These are phyloP conservation scores for Amazona ochrocephala DNA, from an alignment of 2,797 vertebrate genomes.

Conservation along the genomic window DNA sequence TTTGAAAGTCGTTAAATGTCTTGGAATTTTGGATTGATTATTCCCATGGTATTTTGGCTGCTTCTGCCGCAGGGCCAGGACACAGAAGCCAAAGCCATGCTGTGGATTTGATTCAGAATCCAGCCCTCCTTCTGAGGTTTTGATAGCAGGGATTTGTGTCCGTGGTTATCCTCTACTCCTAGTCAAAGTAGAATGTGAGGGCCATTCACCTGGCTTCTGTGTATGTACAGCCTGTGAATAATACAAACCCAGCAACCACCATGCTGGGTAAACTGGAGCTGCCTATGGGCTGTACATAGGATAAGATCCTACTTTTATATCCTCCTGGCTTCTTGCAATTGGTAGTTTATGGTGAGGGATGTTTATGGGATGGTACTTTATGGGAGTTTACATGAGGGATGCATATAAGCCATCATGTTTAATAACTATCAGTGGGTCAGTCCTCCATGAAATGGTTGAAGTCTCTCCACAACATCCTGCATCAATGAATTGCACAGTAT, in stretches of 20 bases:
- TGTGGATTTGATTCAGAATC: not conserved
- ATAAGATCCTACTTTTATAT: not conserved
- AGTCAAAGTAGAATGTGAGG: not conserved
- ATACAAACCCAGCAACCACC: not conserved
- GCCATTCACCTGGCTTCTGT: not conserved
- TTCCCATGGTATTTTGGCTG: not conserved
- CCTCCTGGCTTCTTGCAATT: not conserved
- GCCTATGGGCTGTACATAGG: rapidly evolving
- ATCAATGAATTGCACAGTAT: not conserved
- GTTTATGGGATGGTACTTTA: not conserved
- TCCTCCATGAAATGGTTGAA: not conserved
- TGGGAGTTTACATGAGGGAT: not conserved
- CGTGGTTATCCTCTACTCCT: not conserved
- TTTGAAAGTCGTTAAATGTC: not conserved
- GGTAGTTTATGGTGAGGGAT: not conserved
- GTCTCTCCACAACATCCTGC: not conserved
- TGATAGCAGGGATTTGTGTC: not conserved
- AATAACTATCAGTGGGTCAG: not conserved
- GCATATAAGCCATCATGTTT: not conserved
- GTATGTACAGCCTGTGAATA: not conserved
- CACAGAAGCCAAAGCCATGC: not conserved
- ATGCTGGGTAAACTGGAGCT: not conserved
- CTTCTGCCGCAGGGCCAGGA: not conserved
- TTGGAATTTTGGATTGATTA: not conserved
- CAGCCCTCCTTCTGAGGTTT: not conserved